Evolutionary conservation across 2,888 invertebrate species (phyloP), one percentile per base, ranked within the genome.

Genomic region (Mythimna lalbum): DNA sequence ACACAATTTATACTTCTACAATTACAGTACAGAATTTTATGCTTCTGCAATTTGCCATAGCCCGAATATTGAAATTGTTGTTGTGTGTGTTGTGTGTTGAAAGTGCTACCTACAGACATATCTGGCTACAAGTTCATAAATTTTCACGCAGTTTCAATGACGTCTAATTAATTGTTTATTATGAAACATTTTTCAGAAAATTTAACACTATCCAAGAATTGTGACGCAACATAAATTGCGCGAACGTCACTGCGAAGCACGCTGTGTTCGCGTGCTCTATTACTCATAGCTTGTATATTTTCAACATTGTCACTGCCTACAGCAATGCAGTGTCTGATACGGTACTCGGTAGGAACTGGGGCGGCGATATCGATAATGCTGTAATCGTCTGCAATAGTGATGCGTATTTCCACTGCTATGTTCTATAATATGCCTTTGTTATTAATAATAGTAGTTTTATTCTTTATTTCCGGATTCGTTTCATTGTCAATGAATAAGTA

Each of bases 221-320:
- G 57, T 78, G 78, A 78, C 81, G 78, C 78, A 78, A 80, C 39
- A 31, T 27, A 14, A 36, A 55, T n/a, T 52, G 66, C 81, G 57
- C 61, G 57, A 71, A 68, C 81, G 79, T 79, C 79, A 79, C 50
- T 23, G 1, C 19, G 39, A 21, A 23, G 53, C 81, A 80, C 67
- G 71, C 59, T 52, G 57, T 43, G 53, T 56, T 43, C 63, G 63
- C 78, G 81, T 78, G 78, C 52, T 65, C 0, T 10, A 50, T 78
- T 71, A 81, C 68, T 79, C 79, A 79, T 78, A 23, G 47, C 53
- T 56, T 63, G 57, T 68, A 39, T 63, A 79, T 80, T 78, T 78
- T 67, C 76, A 71, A 64, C 67, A 33, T 47, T 71, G 69, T 63
- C 63, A 70, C 64, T 59, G 36, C 63, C 63, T 61, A 66, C 50